These are phyloP conservation scores for Camponotus floridanus DNA, from an alignment of 1,140 invertebrate genomes.

Conservation along the genomic window DNA sequence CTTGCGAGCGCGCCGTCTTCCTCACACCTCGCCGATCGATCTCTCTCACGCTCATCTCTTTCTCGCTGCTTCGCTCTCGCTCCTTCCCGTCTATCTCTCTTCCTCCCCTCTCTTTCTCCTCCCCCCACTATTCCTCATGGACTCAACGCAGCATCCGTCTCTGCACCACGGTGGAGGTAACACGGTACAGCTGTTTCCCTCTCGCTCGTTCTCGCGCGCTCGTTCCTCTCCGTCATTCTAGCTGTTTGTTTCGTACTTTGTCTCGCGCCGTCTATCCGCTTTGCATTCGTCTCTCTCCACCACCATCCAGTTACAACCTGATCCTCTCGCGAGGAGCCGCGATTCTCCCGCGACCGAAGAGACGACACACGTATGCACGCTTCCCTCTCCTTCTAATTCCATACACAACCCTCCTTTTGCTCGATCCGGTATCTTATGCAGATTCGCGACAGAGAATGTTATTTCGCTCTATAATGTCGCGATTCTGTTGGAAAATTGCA, in stretches of 20 bases:
- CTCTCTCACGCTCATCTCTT: conserved; percentile 57
- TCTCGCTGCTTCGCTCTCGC: conserved; percentile 30
- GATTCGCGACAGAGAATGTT: conserved; percentile 34
- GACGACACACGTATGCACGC: conserved; percentile 57
- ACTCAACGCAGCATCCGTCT: conserved; percentile 61
- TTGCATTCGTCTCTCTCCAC: conserved; percentile 43
- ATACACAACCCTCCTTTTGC: conserved; percentile 23
- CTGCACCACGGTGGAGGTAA: conserved; percentile 38
- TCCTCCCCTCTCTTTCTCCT: conserved; percentile 16
- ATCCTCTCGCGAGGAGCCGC: conserved; percentile 51
- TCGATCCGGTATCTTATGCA: conserved; percentile 37
- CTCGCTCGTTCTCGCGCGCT: conserved; percentile 71
- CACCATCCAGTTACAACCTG: conserved; percentile 54
- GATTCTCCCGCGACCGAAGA: conserved; percentile 45
- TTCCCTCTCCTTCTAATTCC: neutral
- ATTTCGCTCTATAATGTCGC: neutral
- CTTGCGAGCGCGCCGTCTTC: conserved; percentile 74
- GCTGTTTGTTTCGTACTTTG: conserved; percentile 52
- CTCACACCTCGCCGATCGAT: conserved; percentile 44
- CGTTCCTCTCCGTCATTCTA: conserved; percentile 46
- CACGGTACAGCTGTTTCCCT: conserved; percentile 67
- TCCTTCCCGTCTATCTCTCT: conserved; percentile 16
- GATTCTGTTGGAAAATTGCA: neutral
- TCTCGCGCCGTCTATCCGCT: conserved; percentile 34
- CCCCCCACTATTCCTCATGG: conserved; percentile 47